These are phyloP conservation scores for Rhipidura dahli DNA, from an alignment of 2,113 vertebrate genomes.

Conservation along the genomic window DNA sequence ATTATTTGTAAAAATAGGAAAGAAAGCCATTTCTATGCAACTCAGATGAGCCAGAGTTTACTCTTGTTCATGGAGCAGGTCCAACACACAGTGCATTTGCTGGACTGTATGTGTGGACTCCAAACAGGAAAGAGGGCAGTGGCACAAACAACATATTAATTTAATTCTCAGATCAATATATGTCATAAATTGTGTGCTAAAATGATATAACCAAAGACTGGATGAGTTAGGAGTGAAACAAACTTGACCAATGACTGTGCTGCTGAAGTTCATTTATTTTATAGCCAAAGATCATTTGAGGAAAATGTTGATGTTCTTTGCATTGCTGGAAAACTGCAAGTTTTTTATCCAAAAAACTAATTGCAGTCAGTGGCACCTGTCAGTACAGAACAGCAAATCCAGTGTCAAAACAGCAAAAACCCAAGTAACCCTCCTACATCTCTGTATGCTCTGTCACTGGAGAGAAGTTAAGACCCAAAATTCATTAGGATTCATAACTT, in stretches of 20 bases:
- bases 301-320: background rate
- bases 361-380: background rate
- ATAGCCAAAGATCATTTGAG: background rate
- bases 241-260: background rate
- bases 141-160: fast-evolving
- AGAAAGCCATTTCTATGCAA: background rate
- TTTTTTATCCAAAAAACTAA: background rate
- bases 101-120: fast-evolving
- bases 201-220: background rate
- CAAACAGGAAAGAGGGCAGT: background rate
- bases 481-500: background rate
- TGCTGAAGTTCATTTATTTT: background rate
- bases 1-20: background rate
- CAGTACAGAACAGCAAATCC: background rate
- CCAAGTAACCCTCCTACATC: fast-evolving
- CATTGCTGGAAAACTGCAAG: background rate
- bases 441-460: background rate
- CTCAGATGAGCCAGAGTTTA: background rate
- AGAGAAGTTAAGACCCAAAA: background rate
- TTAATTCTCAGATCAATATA: background rate
- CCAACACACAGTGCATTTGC: background rate
- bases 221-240: background rate
- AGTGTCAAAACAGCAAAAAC: background rate
- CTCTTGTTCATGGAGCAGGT: background rate
- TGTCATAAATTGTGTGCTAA: background rate